Base-by-base conservation (phyloP, 1,140 invertebrate species). In the Calliopsis andreniformis region DNA sequence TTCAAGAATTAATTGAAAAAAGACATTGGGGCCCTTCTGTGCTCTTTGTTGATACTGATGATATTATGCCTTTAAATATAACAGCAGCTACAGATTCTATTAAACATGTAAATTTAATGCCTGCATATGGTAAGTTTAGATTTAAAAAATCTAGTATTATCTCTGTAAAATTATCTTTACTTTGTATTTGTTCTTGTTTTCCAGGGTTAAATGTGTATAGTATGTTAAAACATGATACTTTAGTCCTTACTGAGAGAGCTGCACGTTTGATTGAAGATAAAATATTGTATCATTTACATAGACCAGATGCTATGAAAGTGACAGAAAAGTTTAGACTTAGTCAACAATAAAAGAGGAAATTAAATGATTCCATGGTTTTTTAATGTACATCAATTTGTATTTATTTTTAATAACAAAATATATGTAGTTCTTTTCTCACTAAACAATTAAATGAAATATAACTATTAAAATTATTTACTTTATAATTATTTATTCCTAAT, bases 1-100 rank as follows among this genome's bases (percentile, higher is more conserved):
- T 99, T 2, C 91, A 95, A 83, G 95, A 98, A 82, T 90, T 99
- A 28, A 94, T 97, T 23, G 95, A 97, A 80, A 92, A 94, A 63
- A 94, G 98, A 85, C 95, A 96, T 87, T 99, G 98, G 98, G 98
- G 98, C 45, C 95, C 97, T 43, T 98, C 98, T n/a, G 97, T 98
- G 35, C 92, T 99, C 0, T 96, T 99, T 93, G 94, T 99, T 58
- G 97, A 99, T 92, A 95, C 95, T 68, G 93, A 94, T 45, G 97
- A 99, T 89, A 93, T 96, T 58, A 97, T 98, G 93, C 97, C 98
- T 18, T 92, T 94, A 78, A 98, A 98, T 88, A 97, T 99, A 78
- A 94, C 96, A 56, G 86, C 95, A 28, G 98, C 98, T 4, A 95
- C 95, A 20, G 95, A 97, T 82, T 68, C 88, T 7, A 93, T 98